Conservation (phyloP, 1,140 invertebrate genomes). For the Chelonus insularis region DNA sequence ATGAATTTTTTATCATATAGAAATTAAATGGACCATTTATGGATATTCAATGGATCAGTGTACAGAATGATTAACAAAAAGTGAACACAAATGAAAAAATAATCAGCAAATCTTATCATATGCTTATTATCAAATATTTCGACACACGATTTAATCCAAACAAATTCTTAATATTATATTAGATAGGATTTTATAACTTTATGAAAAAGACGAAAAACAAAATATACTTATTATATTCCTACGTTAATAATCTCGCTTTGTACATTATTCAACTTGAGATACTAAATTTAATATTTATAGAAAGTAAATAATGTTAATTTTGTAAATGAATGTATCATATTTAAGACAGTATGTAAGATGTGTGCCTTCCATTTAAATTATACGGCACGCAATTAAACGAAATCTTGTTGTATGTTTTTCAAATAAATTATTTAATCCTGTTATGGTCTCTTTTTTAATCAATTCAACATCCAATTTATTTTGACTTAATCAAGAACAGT, state of each 20-base stretch:
- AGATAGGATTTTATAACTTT: constrained; percentile 32
- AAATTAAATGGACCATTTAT: constrained; percentile 12
- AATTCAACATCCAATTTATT: no score
- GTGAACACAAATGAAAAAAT: constrained; percentile 16
- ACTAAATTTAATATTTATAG: constrained; percentile 45
- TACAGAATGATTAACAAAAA: not conserved
- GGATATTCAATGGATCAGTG: not conserved
- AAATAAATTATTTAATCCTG: constrained; percentile 49
- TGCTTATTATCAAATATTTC: not conserved
- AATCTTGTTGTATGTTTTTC: constrained; percentile 57
- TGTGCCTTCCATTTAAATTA: constrained; percentile 49
- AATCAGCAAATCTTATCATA: not conserved
- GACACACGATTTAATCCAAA: not conserved
- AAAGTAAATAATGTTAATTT: constrained; percentile 49
- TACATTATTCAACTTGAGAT: constrained; percentile 42
- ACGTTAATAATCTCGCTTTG: constrained; percentile 42
- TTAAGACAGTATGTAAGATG: constrained; percentile 42
- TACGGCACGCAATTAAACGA: constrained; percentile 46
- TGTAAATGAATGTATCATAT: constrained; percentile 53
- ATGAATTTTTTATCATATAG: not conserved
- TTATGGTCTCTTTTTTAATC: no score
- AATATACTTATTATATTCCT: constrained; percentile 28
- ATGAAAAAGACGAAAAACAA: constrained; percentile 10
- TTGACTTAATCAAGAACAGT: no score
- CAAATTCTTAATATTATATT: not conserved